Evolutionary conservation across 2,888 invertebrate species (phyloP).

Genomic region (Rhabditoides inermis): DNA sequence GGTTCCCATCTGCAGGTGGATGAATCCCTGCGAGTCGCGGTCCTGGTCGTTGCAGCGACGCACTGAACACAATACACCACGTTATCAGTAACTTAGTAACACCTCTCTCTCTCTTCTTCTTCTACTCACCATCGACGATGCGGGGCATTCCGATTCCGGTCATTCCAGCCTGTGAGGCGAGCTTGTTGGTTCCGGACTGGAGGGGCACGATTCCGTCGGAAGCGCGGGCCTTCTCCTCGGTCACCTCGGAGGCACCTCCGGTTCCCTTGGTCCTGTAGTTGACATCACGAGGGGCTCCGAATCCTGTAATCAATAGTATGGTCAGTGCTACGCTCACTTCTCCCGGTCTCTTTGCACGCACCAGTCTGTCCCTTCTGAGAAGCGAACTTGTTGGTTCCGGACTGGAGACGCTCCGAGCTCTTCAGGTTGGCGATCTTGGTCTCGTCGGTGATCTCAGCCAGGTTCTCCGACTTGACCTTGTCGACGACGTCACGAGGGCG

Average conservation of each 20-base stretch:
- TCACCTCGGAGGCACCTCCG: constrained; percentile 49
- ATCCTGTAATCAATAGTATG: constrained; percentile 16
- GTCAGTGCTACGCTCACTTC: not conserved
- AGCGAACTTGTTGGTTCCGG: constrained; percentile 53
- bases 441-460: constrained; percentile 48
- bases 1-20: constrained; percentile 52
- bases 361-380: constrained; percentile 51
- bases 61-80: constrained; percentile 26
- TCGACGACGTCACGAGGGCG: constrained; percentile 52
- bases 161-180: constrained; percentile 58
- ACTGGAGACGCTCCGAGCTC: constrained; percentile 49
- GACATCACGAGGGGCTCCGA: constrained; percentile 50
- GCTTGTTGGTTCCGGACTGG: constrained; percentile 59
- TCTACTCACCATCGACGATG: constrained; percentile 55
- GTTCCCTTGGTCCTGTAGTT: constrained; percentile 51
- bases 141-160: constrained; percentile 59
- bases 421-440: constrained; percentile 49
- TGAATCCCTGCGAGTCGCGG: constrained; percentile 51
- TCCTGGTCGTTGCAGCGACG: constrained; percentile 48
- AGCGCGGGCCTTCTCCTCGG: constrained; percentile 52
- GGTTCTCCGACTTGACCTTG: constrained; percentile 50
- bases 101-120: not conserved
- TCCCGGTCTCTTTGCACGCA: too few species aligned
- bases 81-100: not conserved
- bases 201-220: constrained; percentile 57